Base-by-base conservation (phyloP, 2,113 vertebrate species). In the Osmerus eperlanus region DNA sequence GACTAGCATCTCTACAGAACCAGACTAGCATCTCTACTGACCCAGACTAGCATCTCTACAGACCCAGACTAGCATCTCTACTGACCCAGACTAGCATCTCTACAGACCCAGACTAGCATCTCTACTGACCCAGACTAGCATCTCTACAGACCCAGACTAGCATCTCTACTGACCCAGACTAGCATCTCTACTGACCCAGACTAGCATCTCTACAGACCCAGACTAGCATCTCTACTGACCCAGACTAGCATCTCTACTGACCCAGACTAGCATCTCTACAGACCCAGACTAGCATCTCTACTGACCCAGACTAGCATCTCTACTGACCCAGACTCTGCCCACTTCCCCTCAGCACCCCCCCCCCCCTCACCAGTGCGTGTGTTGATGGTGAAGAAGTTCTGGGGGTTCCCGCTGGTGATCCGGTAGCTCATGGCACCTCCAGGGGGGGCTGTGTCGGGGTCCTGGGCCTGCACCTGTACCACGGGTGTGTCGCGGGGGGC, bases 301-400 rank as follows among this genome's bases (percentile, higher is more conserved):
- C 32, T 5, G 32, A 36, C 32, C 6, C 32, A 36, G 4, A 36
- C 32, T 36, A 36, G 6, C 32, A 36, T 36, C 32, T 36, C 32
- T 5, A 62, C 36, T 28, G 47, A 61, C 29, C 59, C 19, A 68
- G 52, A 47, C 28, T n/a, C 56, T 16, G 67, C n/a, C 29, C 63
- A 56, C 29, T 55, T 19, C 65, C 54, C 64, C 65, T 3, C 1
- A 36, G 4, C 13, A 55, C 11, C 63, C 64, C 60, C 64, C 61
- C 51, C 28, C 15, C 73, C 16, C 78, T 92, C 90, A 99, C 97
- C 97, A 84, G 94, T 97, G 83, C 92, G 96, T 21, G 90, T 54
- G 79, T 97, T 95, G 87, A 99, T 96, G 67, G 87, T 91, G 61
- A 99, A 99, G 87, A 99, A 97, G 81, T 99, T 98, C 90, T 99